Conservation (phyloP, 1,140 invertebrate genomes). For the Lethrus apterus region DNA sequence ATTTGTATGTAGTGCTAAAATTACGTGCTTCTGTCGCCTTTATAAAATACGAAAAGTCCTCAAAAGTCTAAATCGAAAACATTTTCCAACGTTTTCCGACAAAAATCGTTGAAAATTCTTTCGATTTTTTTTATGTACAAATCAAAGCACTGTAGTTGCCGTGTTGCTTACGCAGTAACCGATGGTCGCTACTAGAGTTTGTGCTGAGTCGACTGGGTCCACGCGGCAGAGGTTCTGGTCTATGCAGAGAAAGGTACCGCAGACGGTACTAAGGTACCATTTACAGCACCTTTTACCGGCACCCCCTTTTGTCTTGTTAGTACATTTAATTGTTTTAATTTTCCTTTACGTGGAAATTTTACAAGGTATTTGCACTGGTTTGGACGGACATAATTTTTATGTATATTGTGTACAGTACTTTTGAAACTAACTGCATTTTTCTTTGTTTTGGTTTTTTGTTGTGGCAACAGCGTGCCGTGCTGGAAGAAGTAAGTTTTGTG, state of each 20-base stretch:
- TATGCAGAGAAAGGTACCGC: conserved; percentile 42
- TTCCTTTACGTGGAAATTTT: not conserved
- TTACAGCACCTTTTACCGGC: conserved; percentile 31
- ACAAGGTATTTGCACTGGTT: conserved; percentile 1
- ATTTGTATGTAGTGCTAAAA: no score
- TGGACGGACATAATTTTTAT: not conserved
- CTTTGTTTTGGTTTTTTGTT: conserved; percentile 28
- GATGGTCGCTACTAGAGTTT: conserved; percentile 35
- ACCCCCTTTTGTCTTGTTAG: conserved; percentile 17
- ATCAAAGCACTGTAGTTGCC: conserved; percentile 20
- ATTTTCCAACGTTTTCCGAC: no score
- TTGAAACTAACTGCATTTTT: conserved; percentile 21
- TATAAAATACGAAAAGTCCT: no score
- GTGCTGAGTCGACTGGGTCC: conserved; percentile 34
- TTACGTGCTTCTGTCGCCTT: no score
- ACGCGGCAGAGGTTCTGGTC: conserved; percentile 34
- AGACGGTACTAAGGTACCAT: conserved; percentile 25
- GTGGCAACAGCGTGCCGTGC: conserved; percentile 33
- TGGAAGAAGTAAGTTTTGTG: conserved; percentile 41
- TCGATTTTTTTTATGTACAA: no score
- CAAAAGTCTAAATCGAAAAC: no score
- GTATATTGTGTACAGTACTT: conserved; percentile 7
- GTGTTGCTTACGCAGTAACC: conserved; percentile 37
- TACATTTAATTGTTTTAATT: not conserved
- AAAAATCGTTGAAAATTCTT: no score